Conservation (phyloP, 2,113 vertebrate genomes). For the Mellivora capensis region DNA sequence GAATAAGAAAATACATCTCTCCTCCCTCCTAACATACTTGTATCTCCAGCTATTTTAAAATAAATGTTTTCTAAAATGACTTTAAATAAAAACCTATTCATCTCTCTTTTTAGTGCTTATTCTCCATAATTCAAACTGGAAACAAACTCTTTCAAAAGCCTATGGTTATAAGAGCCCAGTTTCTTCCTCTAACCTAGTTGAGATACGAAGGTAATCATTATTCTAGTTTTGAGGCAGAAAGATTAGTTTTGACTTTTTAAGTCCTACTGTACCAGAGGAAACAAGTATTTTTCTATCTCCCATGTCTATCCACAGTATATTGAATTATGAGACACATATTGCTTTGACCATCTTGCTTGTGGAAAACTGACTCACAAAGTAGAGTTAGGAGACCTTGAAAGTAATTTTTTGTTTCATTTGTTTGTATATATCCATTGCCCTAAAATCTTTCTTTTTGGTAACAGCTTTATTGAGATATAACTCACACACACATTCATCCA, state of each 20-base stretch:
- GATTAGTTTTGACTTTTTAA: background rate
- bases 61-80: background rate
- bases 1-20: background rate
- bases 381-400: background rate
- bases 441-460: background rate
- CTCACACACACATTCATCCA: background rate
- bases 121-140: background rate
- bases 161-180: background rate
- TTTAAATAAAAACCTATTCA: background rate
- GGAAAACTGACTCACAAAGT: background rate
- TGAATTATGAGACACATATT: background rate
- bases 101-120: background rate
- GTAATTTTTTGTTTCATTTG: background rate
- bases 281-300: background rate
- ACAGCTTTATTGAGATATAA: background rate
- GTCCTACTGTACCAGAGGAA: background rate
- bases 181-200: background rate
- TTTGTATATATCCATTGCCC: background rate
- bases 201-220: background rate
- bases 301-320: background rate
- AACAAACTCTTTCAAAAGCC: background rate
- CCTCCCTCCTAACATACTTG: background rate
- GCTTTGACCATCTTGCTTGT: background rate
- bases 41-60: background rate
- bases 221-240: background rate